phyloP scores from a whole-genome alignment of 2,797 vertebrate genomes.

The Threskiornis aethiopicus region DNA sequence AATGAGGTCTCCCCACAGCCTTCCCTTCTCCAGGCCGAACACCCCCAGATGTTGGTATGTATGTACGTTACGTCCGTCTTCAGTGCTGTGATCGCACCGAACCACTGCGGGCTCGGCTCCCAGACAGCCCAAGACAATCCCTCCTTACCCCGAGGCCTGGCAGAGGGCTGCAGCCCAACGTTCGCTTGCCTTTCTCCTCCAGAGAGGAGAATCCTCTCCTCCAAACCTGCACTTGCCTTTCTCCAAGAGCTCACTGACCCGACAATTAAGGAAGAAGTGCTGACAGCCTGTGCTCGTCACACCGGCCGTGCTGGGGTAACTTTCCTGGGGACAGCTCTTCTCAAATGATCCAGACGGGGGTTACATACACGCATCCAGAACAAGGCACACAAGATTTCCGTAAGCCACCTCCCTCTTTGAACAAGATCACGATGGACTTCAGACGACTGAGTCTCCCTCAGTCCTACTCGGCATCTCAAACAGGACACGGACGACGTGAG shows the following conservation, averaged over 20 bases:
- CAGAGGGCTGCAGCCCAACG: background rate
- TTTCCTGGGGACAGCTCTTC: background rate
- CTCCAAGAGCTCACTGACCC: background rate
- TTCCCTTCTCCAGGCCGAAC: no score
- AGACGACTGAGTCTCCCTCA: background rate
- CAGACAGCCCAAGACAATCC: background rate
- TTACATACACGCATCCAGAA: rapidly evolving
- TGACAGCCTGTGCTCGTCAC: background rate
- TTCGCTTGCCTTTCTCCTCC: background rate
- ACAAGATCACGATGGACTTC: background rate
- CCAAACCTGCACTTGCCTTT: background rate
- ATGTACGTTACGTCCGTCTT: no score
- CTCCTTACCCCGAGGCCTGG: background rate
- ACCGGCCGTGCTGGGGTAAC: background rate
- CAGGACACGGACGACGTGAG: rapidly evolving
- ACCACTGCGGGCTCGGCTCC: no score
- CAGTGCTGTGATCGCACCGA: background rate
- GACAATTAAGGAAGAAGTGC: background rate
- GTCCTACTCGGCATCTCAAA: background rate
- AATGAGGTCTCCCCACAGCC: no score
- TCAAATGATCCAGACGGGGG: background rate
- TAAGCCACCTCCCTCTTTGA: background rate
- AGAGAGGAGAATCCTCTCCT: no score
- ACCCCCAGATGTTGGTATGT: no score
- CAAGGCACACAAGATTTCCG: rapidly evolving